These are phyloP conservation scores for Endotricha flammealis DNA, from an alignment of 2,888 invertebrate species.

Conservation along the genomic window DNA sequence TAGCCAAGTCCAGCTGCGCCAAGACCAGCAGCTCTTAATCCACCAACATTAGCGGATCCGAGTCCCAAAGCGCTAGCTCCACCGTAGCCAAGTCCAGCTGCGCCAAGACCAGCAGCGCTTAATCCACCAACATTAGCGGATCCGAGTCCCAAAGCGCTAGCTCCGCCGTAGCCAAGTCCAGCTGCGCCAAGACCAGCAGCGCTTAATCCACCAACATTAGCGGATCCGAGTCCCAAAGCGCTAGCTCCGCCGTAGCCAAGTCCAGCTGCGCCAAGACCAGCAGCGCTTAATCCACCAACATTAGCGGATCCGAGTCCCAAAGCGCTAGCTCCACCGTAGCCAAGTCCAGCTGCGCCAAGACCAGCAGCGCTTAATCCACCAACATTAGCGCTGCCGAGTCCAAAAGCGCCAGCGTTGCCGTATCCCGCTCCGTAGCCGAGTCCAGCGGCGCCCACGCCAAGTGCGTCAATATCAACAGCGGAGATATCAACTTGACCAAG, in stretches of 20 bases:
- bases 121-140: neutral
- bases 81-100: conserved; percentile 20
- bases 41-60: neutral
- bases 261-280: neutral
- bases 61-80: conserved; percentile 12
- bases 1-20: neutral
- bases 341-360: neutral
- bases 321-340: neutral
- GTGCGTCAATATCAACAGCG: too few species aligned
- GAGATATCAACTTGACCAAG: too few species aligned
- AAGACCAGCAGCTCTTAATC: neutral
- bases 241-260: neutral
- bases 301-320: neutral
- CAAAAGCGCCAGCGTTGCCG: too few species aligned
- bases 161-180: neutral
- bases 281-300: neutral
- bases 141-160: neutral
- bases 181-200: neutral
- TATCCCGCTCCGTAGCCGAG: too few species aligned
- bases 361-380: neutral
- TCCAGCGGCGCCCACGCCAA: too few species aligned
- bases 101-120: conserved; percentile 3
- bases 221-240: neutral
- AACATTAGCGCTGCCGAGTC: neutral
- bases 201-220: neutral